These are phyloP conservation scores for Agriotes lineatus DNA, from an alignment of 2,888 invertebrate species.

Conservation along the genomic window DNA sequence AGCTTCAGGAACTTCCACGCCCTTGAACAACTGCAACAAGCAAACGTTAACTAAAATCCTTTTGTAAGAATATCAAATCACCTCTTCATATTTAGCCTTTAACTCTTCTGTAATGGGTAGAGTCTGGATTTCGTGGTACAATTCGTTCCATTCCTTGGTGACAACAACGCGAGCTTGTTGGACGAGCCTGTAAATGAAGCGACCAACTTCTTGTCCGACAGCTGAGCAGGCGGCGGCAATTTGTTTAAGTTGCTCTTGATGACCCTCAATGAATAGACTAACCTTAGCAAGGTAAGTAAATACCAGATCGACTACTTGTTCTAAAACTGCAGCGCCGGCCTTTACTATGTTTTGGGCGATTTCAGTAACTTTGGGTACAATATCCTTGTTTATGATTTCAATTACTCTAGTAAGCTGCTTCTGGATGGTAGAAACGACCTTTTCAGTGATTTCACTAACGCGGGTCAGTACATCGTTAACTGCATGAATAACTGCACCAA, in stretches of 20 bases:
- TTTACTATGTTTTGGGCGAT: slow-evolving; percentile 67
- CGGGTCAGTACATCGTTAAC: slow-evolving; percentile 61
- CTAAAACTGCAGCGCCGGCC: slow-evolving; percentile 56
- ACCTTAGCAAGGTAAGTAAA: slow-evolving; percentile 68
- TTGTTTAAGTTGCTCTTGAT: slow-evolving; percentile 76
- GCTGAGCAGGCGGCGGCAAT: slow-evolving; percentile 69
- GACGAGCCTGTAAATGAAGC: neutral
- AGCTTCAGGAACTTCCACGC: slow-evolving; percentile 70
- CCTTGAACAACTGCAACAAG: slow-evolving; percentile 27
- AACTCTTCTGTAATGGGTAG: slow-evolving; percentile 69
- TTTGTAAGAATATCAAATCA: slow-evolving; percentile 52
- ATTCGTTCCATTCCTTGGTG: slow-evolving; percentile 62
- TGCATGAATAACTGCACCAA: slow-evolving; percentile 63
- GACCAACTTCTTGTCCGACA: slow-evolving; percentile 64
- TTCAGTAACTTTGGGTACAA: slow-evolving; percentile 63
- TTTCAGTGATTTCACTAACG: slow-evolving; percentile 61
- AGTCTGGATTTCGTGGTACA: slow-evolving; percentile 69
- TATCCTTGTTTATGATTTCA: slow-evolving; percentile 59
- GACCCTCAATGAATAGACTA: slow-evolving; percentile 72
- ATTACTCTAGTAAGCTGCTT: slow-evolving; percentile 60
- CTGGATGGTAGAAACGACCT: slow-evolving; percentile 60
- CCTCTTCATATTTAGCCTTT: slow-evolving; percentile 65
- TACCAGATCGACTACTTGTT: slow-evolving; percentile 52
- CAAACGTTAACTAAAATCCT: neutral
- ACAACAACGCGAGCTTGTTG: slow-evolving; percentile 65